Percentiles rank a stretch among this genome's conserved stretches.
phyloP scores from a whole-genome alignment of 1,140 invertebrate species.

The Micrasema longulum region DNA sequence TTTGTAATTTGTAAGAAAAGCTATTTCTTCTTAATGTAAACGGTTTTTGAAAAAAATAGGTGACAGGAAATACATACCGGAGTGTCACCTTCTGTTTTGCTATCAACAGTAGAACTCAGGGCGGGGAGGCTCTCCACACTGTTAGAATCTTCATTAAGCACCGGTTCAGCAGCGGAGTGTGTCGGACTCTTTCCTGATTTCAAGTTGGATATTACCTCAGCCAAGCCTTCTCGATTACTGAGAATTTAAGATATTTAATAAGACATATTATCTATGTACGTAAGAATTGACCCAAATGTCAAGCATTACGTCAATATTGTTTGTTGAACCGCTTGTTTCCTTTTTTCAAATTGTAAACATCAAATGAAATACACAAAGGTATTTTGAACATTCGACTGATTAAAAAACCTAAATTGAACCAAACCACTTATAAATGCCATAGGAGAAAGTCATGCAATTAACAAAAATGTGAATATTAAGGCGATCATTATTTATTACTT shows the following conservation, averaged over 20 bases:
- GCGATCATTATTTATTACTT: too few relatives aligned
- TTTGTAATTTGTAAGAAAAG: not conserved
- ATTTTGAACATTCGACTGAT: too few relatives aligned
- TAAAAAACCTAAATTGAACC: too few relatives aligned
- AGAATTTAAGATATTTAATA: not conserved
- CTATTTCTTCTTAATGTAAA: not conserved
- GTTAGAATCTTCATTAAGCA: slow-evolving; percentile 76
- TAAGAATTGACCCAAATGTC: too few relatives aligned
- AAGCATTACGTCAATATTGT: too few relatives aligned
- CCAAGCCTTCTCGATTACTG: slow-evolving; percentile 81
- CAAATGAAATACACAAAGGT: too few relatives aligned
- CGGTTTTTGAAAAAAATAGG: not conserved
- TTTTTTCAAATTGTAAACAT: too few relatives aligned
- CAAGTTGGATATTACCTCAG: slow-evolving; percentile 78
- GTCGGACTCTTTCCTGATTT: slow-evolving; percentile 75
- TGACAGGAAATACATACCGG: not conserved
- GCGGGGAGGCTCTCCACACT: slow-evolving; percentile 62
- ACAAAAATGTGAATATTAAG: too few relatives aligned
- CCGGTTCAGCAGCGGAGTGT: slow-evolving; percentile 67
- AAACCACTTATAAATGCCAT: too few relatives aligned
- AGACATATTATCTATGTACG: too few relatives aligned
- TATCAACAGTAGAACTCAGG: not conserved
- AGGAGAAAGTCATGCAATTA: too few relatives aligned
- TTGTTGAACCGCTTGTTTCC: too few relatives aligned
- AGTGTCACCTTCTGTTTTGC: slow-evolving; percentile 5